Evolutionary conservation across 2,888 invertebrate species (phyloP), one percentile per base, ranked within the genome.

Genomic region (Cheilosia urbana): DNA sequence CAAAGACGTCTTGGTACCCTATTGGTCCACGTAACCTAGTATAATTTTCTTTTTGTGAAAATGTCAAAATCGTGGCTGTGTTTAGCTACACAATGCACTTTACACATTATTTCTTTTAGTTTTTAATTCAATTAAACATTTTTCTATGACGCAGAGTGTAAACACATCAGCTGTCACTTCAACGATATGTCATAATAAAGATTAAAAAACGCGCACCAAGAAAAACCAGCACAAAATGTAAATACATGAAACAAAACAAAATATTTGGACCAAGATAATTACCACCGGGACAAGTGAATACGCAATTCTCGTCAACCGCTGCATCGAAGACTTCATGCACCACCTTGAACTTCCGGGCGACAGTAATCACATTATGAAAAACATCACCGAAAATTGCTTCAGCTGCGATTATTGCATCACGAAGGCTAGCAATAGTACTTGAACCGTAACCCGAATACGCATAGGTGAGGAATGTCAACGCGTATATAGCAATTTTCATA

Each of bases 271-370:
- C 71, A 34, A 66, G 45, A 69, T 82, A 88, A 90, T 92, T 93
- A 96, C 97, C 96, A 91, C 93, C 94, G 27, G 96, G 95, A 90
- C 97, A 97, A 75, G 94, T 93, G 91, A 94, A 97, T 77, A 95
- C 91, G 89, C 97, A 97, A 76, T 96, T 94, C 91, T 97, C 97
- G 89, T 97, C 97, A 1, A 97, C 95, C 17, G 97, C 97, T 3
- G 96, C 96, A 92, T 97, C 96, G 89, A 97, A 95, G 5, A 97
- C 95, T 88, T 97, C 96, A 89, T 97, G 96, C 63, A 97, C 93
- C 15, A 95, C 95, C 89, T 94, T 94, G 88, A 97, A 95, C 90
- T 95, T 96, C 89, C 94, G 95, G 9, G 95, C 96, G 7, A 96
- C 94, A 21, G 95, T 95, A 79, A 96, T 94, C 19, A 95, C 94